These are phyloP conservation scores for Aphelinus certus DNA, from an alignment of 1,140 invertebrate genomes.

Conservation along the genomic window DNA sequence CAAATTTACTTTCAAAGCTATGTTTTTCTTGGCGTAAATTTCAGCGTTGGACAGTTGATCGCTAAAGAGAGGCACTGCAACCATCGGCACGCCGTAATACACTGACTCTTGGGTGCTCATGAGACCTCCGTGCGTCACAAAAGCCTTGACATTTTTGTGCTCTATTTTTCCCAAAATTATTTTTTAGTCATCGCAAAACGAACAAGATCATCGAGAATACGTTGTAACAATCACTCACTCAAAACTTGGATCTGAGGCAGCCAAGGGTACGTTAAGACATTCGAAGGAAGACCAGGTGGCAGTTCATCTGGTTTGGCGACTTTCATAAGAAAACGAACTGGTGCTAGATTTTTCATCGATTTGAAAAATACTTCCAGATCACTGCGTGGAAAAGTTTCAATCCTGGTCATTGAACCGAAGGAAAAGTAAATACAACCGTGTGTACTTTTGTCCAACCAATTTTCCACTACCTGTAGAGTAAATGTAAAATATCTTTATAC, in stretches of 20 bases:
- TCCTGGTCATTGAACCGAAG: constrained; percentile 76
- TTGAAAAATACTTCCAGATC: constrained; percentile 45
- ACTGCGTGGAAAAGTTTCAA: constrained; percentile 64
- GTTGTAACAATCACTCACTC: constrained; percentile 37
- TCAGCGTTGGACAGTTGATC: constrained; percentile 72
- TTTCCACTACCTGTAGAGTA: constrained; percentile 68
- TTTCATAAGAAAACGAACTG: constrained; percentile 51
- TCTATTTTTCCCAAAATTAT: constrained; percentile 56
- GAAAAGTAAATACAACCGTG: constrained; percentile 78
- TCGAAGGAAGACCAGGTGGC: constrained; percentile 65
- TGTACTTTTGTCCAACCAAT: constrained; percentile 73
- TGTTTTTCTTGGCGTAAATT: constrained; percentile 38
- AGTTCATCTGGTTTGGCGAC: constrained; percentile 50
- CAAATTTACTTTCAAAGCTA: constrained; percentile 53
- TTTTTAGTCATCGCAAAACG: neutral
- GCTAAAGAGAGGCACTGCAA: constrained; percentile 75
- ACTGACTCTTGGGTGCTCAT: constrained; percentile 75
- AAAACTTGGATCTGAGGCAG: constrained; percentile 70
- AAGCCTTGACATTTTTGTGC: constrained; percentile 74
- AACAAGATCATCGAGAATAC: constrained; percentile 42
- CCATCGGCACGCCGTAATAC: constrained; percentile 74
- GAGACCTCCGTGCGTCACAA: constrained; percentile 77
- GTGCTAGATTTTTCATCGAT: constrained; percentile 50
- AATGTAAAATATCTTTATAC: neutral
- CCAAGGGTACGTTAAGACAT: constrained; percentile 72